Percentiles rank a stretch among this genome's conserved stretches.
Conservation (phyloP, 2,113 vertebrate genomes). For the Phrynosoma platyrhinos region DNA sequence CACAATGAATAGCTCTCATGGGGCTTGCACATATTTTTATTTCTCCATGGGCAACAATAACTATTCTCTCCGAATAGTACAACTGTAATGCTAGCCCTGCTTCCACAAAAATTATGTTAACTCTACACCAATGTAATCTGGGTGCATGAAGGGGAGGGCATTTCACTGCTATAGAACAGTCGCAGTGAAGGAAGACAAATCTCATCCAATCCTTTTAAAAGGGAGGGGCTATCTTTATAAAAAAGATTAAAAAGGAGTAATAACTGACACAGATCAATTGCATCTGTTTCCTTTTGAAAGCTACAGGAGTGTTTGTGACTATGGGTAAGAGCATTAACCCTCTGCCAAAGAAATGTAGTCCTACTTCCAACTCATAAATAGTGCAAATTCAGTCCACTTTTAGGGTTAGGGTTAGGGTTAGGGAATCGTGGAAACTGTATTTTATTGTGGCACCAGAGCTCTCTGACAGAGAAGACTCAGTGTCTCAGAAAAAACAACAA, state of each 20-base stretch:
- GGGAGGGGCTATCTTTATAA: not conserved
- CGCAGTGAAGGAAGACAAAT: not conserved
- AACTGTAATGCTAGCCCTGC: not conserved
- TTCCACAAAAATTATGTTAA: not conserved
- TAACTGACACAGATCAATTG: not conserved
- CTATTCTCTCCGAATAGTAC: not conserved
- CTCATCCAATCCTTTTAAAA: not conserved
- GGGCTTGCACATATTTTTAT: not conserved
- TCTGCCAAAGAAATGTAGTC: not conserved
- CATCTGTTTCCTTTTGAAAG: not conserved
- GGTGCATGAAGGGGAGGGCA: accelerated
- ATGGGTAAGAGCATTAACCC: not conserved
- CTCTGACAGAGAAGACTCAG: too few relatives aligned
- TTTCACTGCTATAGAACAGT: not conserved
- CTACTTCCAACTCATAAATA: not conserved
- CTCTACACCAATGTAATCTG: not conserved
- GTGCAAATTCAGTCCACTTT: too few relatives aligned
- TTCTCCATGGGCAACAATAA: not conserved
- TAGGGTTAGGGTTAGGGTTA: too few relatives aligned
- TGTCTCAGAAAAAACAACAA: too few relatives aligned
- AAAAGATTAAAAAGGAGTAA: not conserved
- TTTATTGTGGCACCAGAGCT: too few relatives aligned
- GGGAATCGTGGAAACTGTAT: too few relatives aligned
- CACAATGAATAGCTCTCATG: not conserved
- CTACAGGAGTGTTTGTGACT: not conserved